A percentile compares a stretch with the other conserved stretches of the same genome.
Evolutionary conservation across 1,140 invertebrate species (phyloP).

Genomic region (Cydia amplana): DNA sequence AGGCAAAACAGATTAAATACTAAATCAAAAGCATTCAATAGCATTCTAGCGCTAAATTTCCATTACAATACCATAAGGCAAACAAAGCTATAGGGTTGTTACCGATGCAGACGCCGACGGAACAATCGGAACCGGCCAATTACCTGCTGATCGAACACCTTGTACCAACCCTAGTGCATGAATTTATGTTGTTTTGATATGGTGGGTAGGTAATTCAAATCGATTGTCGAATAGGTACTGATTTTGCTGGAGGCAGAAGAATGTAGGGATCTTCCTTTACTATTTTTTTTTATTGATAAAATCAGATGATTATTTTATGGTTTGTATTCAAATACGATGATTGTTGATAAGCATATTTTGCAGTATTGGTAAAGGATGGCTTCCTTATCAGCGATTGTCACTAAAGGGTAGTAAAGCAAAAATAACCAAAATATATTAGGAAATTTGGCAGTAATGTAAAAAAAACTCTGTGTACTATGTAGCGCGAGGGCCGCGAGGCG

Average conservation of each 20-base stretch:
- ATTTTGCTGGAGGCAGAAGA: neutral
- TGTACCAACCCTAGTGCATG: neutral
- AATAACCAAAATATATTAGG: no score
- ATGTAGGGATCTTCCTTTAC: neutral
- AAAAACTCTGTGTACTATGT: no score
- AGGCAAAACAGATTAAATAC: no score
- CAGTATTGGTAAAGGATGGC: no score
- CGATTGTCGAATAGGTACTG: neutral
- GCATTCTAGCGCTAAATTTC: neutral
- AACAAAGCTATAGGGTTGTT: conserved; percentile 16
- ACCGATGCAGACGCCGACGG: conserved; percentile 4
- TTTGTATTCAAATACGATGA: no score
- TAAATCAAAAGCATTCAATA: neutral
- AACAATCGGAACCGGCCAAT: conserved; percentile 10
- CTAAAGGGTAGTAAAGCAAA: no score
- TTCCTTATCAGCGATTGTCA: no score
- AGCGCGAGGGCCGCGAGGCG: no score
- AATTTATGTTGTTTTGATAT: conserved; percentile 5
- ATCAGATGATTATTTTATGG: no score
- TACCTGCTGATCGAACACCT: conserved; percentile 15
- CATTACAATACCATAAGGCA: conserved; percentile 12
- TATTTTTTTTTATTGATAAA: neutral
- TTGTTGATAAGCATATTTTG: no score
- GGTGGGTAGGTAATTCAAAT: neutral
- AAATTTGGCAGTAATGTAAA: no score